Evolutionary conservation across 2,113 vertebrate genomes (phyloP), one percentile per base, ranked within the genome.

Genomic region (Gallinago jamesoni): DNA sequence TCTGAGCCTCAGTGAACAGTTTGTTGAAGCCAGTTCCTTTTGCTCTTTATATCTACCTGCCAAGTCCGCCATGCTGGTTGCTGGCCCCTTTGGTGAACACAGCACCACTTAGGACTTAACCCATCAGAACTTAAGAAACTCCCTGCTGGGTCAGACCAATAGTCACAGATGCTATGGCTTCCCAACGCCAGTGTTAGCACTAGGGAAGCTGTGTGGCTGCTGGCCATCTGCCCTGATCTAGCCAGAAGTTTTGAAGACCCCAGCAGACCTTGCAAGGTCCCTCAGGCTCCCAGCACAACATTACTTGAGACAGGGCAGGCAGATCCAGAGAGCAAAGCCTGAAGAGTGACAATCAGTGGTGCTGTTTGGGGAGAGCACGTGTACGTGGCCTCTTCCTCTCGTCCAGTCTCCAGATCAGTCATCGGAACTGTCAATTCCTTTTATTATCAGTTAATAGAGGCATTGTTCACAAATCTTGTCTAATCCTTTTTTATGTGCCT

Each of bases 401-500:
- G 81, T 87, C 84, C 74, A 76, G 62, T 56, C 41, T 82, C 56
- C 53, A 48, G 19, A 24, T 84, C 66, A 60, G 69, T 68, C 33
- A 53, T 4, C 79, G 84, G 75, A 82, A 72, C 24, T 66, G 84
- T 27, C 81, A 87, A 39, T 45, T 93, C 81, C 69, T 68, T 91
- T 87, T 63, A 74, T 55, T 93, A 75, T 67, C 66, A 94, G 35
- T 56, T 93, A 91, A 89, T 85, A 89, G 77, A 84, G 31, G 66
- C 84, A 87, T 87, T 93, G 94, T 94, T 95, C 78, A 94, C 77
- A 91, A 89, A 91, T 93, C 93, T 82, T 63, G 69, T 75, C 93
- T 97, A 96, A 97, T 96, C 91, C 77, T 48, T 87, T 72, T 88
- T 84, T 90, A 92, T 78, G 35, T 78, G 35, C 76, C 78, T 79